Conservation (phyloP, 64 coral and sea anemone species). For the Montipora efflorescens region DNA sequence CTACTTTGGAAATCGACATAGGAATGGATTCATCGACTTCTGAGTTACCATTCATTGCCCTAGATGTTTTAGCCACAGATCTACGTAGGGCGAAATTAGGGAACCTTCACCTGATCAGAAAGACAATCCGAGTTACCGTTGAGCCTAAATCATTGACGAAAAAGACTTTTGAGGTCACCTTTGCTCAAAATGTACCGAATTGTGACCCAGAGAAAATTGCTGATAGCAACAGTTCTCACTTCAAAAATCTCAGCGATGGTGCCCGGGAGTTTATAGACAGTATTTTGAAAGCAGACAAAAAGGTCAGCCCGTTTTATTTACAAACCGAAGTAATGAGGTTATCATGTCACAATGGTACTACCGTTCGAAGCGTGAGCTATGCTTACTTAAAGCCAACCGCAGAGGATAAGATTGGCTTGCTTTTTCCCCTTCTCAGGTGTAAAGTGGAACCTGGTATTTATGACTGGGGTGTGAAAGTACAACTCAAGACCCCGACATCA, state of each 20-base stretch:
- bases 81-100: neutral
- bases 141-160: constrained; percentile 14
- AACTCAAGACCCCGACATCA: neutral
- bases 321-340: neutral
- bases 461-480: neutral
- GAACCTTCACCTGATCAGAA: neutral
- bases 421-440: neutral
- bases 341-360: neutral
- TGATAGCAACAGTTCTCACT: neutral
- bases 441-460: neutral
- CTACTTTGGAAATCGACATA: neutral
- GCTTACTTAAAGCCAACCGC: constrained; percentile 5
- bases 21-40: constrained; percentile 12
- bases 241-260: constrained; percentile 4
- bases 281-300: neutral
- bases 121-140: neutral
- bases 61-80: neutral
- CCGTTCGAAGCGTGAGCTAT: neutral
- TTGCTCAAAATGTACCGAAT: constrained; percentile 6
- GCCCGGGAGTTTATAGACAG: neutral
- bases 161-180: constrained; percentile 24
- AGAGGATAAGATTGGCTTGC: neutral
- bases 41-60: neutral
- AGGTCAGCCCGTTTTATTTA: neutral
- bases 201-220: neutral